Conservation (phyloP, 2,888 invertebrate genomes). For the Acrocyrtus sp. region DNA sequence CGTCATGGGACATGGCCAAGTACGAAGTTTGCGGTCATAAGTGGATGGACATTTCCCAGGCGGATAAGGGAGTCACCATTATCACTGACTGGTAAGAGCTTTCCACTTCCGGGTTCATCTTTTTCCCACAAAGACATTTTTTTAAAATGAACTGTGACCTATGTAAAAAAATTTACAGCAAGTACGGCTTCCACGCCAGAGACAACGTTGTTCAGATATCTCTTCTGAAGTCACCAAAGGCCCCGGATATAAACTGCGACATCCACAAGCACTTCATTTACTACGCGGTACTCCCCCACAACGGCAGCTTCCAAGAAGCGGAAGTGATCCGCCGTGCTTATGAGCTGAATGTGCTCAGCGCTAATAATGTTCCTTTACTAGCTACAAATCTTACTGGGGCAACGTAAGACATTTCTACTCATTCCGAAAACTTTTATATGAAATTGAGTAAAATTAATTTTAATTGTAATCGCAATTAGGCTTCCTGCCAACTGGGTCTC, state of each 20-base stretch:
- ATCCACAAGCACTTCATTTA: constrained; percentile 68
- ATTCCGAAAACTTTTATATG: no score
- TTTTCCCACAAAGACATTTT: neutral
- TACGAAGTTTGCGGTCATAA: constrained; percentile 70
- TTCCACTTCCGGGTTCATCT: neutral
- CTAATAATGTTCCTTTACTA: constrained; percentile 53
- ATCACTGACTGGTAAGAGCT: constrained; percentile 66
- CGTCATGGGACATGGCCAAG: constrained; percentile 69
- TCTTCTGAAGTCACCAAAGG: constrained; percentile 68
- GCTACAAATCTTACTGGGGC: constrained; percentile 33
- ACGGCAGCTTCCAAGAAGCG: constrained; percentile 65
- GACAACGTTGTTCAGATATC: constrained; percentile 67
- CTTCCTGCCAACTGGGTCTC: constrained; percentile 50
- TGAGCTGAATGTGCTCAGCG: constrained; percentile 66
- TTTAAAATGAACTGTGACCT: neutral
- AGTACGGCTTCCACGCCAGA: constrained; percentile 68
- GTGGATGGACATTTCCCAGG: constrained; percentile 69
- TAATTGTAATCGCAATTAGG: no score
- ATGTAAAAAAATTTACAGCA: constrained; percentile 64
- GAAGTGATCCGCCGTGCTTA: constrained; percentile 67
- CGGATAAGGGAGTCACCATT: constrained; percentile 67
- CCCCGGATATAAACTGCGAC: constrained; percentile 68
- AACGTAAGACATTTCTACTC: constrained; percentile 19
- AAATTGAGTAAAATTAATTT: no score
- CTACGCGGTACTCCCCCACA: constrained; percentile 68